Conservation (phyloP, 1,140 invertebrate genomes). For the Lepidostoma basale region DNA sequence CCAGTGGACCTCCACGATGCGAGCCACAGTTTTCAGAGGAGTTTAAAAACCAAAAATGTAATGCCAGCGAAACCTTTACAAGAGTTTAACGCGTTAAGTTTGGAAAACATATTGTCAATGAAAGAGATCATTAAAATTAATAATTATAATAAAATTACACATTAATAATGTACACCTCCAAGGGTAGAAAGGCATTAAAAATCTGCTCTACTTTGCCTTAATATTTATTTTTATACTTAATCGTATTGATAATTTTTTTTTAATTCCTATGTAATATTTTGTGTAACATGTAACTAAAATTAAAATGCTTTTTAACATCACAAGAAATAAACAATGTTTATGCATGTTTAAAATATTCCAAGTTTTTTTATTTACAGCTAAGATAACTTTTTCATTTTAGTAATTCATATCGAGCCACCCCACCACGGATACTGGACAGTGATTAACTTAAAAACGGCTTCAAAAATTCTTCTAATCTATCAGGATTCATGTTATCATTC, state of each 20-base stretch:
- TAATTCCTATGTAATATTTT: slow-evolving; percentile 31
- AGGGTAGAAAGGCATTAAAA: slow-evolving; percentile 30
- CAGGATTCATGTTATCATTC: too few species aligned
- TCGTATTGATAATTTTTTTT: slow-evolving; percentile 33
- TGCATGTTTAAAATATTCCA: slow-evolving; percentile 11
- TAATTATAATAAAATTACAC: slow-evolving; percentile 16
- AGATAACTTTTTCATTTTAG: background rate
- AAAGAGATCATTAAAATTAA: slow-evolving; percentile 8
- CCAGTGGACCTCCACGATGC: too few species aligned
- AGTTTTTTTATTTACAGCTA: background rate
- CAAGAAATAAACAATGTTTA: slow-evolving; percentile 38
- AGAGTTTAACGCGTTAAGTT: background rate
- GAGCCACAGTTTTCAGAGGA: too few species aligned
- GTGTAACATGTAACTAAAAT: slow-evolving; percentile 40
- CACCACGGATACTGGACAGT: too few species aligned
- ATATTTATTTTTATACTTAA: slow-evolving; percentile 46
- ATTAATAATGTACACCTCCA: slow-evolving; percentile 29
- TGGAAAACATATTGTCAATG: background rate
- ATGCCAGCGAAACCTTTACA: slow-evolving; percentile 7
- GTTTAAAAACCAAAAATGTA: background rate
- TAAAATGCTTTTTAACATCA: slow-evolving; percentile 45
- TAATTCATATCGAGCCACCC: too few species aligned
- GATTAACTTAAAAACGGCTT: too few species aligned
- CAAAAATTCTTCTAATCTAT: too few species aligned
- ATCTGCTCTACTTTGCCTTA: slow-evolving; percentile 44